Conservation (phyloP, 1,140 invertebrate species). For the Eumeta japonica region DNA sequence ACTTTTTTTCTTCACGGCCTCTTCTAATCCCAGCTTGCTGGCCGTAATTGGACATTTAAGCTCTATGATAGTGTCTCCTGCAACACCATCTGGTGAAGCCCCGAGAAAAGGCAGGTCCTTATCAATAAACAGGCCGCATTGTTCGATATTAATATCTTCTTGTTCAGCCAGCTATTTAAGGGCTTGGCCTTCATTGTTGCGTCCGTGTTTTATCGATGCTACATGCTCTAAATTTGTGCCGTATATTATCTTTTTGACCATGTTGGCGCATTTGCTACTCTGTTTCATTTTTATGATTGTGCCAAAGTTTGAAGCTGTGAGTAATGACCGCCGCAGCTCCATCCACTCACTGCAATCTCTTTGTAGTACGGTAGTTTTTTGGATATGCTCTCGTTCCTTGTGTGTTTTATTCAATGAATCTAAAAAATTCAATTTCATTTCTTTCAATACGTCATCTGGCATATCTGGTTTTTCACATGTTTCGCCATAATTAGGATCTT, state of each 20-base stretch:
- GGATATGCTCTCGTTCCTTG: slow-evolving; percentile 6
- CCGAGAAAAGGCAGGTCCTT: slow-evolving; percentile 25
- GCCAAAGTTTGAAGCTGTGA: slow-evolving; percentile 32
- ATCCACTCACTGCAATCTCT: slow-evolving; percentile 13
- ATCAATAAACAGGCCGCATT: slow-evolving; percentile 39
- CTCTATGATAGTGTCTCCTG: too few species aligned
- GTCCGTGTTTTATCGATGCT: slow-evolving; percentile 17
- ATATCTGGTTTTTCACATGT: background rate
- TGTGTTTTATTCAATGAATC: slow-evolving; percentile 7
- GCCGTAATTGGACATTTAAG: too few species aligned
- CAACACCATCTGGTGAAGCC: slow-evolving; percentile 41
- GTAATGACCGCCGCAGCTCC: slow-evolving; percentile 12
- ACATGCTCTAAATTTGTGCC: slow-evolving; percentile 8
- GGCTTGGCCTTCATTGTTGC: slow-evolving; percentile 18
- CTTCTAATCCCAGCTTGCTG: too few species aligned
- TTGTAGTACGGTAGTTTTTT: slow-evolving; percentile 10
- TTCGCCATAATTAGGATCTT: slow-evolving; percentile 1
- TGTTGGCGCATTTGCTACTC: slow-evolving; percentile 13
- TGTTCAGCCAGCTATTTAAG: slow-evolving; percentile 13
- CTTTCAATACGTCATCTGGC: background rate
- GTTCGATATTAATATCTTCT: slow-evolving; percentile 14
- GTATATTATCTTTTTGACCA: slow-evolving; percentile 17
- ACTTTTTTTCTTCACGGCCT: too few species aligned
- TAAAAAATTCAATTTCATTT: background rate
- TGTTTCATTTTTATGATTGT: slow-evolving; percentile 18